These are phyloP conservation scores for Eurytemora carolleeae DNA, from an alignment of 1,140 invertebrate species.

Conservation along the genomic window DNA sequence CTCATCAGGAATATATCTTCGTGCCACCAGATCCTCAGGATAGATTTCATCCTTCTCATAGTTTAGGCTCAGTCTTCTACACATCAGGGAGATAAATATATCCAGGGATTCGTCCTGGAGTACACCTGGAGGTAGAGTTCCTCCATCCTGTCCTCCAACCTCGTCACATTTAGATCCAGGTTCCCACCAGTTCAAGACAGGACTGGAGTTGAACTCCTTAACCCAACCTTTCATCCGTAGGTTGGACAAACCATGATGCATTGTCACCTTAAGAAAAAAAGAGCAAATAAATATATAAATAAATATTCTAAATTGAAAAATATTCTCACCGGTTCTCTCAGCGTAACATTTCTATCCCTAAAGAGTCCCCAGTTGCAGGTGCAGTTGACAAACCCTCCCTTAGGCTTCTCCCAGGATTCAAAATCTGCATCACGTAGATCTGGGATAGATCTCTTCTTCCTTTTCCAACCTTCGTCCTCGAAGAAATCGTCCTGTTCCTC, in stretches of 20 bases:
- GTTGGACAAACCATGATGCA: not conserved
- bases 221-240: constrained; percentile 1
- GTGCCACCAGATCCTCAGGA: not conserved
- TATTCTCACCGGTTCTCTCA: constrained; percentile 3
- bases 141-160: constrained; percentile 5
- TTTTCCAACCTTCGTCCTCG: not conserved
- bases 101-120: not conserved
- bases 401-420: constrained; percentile 1
- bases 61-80: not conserved
- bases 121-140: constrained; percentile 4
- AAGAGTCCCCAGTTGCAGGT: constrained; percentile 13
- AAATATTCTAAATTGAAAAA: not conserved
- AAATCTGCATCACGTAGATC: not conserved
- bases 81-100: constrained; percentile 13
- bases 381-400: constrained; percentile 10
- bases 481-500: not conserved
- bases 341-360: constrained; percentile 5
- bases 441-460: not conserved
- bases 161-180: constrained; percentile 3
- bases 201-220: not conserved
- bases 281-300: not conserved
- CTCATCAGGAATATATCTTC: not conserved
- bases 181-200: constrained; percentile 3
- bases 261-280: not conserved
- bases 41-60: not conserved